These are phyloP conservation scores for Caenorhabditis sulstoni DNA, from an alignment of 2,888 invertebrate species.

Conservation along the genomic window DNA sequence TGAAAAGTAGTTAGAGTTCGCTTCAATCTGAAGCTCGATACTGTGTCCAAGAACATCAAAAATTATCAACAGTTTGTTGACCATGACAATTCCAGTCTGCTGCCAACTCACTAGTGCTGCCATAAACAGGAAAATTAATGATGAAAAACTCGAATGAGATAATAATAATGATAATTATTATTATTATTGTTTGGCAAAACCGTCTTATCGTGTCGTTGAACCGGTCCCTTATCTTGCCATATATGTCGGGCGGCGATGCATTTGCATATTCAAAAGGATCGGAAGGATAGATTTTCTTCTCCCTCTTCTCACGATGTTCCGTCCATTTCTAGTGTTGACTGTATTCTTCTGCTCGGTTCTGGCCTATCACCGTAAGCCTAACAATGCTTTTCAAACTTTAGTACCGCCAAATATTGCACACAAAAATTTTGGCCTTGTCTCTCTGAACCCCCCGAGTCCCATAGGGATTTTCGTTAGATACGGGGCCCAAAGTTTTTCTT, in stretches of 20 bases:
- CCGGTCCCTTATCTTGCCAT: slow-evolving; percentile 53
- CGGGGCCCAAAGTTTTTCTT: too few relatives aligned
- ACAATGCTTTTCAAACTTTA: not conserved
- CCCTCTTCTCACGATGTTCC: slow-evolving; percentile 15
- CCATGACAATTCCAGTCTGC: slow-evolving; percentile 24
- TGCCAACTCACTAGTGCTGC: slow-evolving; percentile 22
- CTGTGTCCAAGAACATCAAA: not conserved
- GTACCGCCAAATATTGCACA: too few relatives aligned
- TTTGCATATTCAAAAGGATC: slow-evolving; percentile 44
- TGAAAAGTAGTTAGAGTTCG: too few relatives aligned
- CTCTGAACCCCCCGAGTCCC: too few relatives aligned
- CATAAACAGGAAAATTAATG: slow-evolving; percentile 26
- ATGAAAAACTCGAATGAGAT: slow-evolving; percentile 29
- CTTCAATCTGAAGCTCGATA: too few relatives aligned
- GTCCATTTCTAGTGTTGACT: slow-evolving; percentile 22
- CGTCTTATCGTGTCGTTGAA: slow-evolving; percentile 7
- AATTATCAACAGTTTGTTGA: slow-evolving; percentile 25
- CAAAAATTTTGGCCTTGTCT: too few relatives aligned
- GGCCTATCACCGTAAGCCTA: slow-evolving; percentile 53
- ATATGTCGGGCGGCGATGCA: slow-evolving; percentile 36
- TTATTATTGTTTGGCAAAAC: slow-evolving; percentile 40
- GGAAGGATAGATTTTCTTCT: not conserved
- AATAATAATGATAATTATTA: slow-evolving; percentile 39
- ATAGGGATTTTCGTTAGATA: too few relatives aligned
- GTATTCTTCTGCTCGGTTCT: slow-evolving; percentile 43